Percentiles rank a stretch among this genome's conserved stretches.
Evolutionary conservation across 2,888 invertebrate genomes (phyloP).

Genomic region (Leucophenga maculata): DNA sequence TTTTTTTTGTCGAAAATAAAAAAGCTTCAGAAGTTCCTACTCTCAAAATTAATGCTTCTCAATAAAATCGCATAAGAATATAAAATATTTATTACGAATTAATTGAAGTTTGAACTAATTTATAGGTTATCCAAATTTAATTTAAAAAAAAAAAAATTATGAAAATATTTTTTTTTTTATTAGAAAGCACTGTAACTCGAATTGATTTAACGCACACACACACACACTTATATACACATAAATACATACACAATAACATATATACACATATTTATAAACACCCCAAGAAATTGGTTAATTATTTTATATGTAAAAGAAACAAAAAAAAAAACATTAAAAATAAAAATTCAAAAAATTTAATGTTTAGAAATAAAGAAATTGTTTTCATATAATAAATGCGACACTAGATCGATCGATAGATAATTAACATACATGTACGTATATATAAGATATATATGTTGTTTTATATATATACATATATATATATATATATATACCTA

Average conservation of each 20-base stretch:
- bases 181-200: too few species aligned
- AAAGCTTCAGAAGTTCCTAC: too few species aligned
- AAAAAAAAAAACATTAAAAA: constrained; percentile 21
- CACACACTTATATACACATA: constrained; percentile 21
- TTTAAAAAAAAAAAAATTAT: too few species aligned
- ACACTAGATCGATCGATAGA: constrained; percentile 25
- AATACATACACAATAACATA: constrained; percentile 26
- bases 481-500: constrained; percentile 56
- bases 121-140: too few species aligned
- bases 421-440: constrained; percentile 46
- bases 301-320: constrained; percentile 35
- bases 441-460: constrained; percentile 57
- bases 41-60: too few species aligned
- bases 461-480: constrained; percentile 61
- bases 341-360: constrained; percentile 28
- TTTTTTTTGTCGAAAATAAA: too few species aligned
- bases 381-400: constrained; percentile 47
- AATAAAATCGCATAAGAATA: too few species aligned
- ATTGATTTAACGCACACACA: constrained; percentile 21
- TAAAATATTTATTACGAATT: too few species aligned
- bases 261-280: constrained; percentile 27
- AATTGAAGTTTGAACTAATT: too few species aligned
- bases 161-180: too few species aligned
- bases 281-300: constrained; percentile 44
- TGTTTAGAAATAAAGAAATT: constrained; percentile 42